Conservation (phyloP, 2,888 invertebrate species). For the Drosophila buzzatii region DNA sequence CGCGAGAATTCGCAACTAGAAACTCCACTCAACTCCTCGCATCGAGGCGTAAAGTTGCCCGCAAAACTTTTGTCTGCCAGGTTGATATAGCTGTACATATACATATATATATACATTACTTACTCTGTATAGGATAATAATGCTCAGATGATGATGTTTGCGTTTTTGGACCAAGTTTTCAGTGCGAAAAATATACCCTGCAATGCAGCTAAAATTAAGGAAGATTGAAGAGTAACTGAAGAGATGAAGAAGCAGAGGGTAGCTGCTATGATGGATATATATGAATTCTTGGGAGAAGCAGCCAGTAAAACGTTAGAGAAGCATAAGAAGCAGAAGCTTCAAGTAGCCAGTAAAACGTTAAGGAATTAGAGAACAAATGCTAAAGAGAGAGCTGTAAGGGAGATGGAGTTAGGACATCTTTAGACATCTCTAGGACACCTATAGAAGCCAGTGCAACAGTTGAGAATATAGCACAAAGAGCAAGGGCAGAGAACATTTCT, state of each 20-base stretch:
- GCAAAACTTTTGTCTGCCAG: constrained; percentile 49
- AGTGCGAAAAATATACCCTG: constrained; percentile 38
- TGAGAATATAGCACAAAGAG: not conserved
- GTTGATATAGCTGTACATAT: constrained; percentile 26
- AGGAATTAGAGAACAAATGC: not conserved
- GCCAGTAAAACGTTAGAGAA: not conserved
- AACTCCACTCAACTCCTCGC: constrained; percentile 20
- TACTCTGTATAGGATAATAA: constrained; percentile 43
- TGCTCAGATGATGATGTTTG: constrained; percentile 66
- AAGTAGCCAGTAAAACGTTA: not conserved
- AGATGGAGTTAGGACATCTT: too few species aligned
- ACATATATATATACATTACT: not conserved
- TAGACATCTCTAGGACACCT: too few species aligned
- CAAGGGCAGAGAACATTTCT: not conserved
- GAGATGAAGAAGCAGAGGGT: not conserved
- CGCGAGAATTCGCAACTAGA: constrained; percentile 14
- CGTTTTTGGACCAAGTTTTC: constrained; percentile 42
- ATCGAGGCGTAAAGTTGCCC: constrained; percentile 48
- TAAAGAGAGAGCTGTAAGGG: not conserved
- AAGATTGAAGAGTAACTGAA: not conserved
- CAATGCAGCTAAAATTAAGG: not conserved
- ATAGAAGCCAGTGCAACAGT: not conserved
- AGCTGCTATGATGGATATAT: not conserved
- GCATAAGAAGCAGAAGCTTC: not conserved
- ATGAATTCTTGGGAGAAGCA: not conserved